Base-by-base conservation (phyloP, 2,113 vertebrate genomes). In the Strix aluco region DNA sequence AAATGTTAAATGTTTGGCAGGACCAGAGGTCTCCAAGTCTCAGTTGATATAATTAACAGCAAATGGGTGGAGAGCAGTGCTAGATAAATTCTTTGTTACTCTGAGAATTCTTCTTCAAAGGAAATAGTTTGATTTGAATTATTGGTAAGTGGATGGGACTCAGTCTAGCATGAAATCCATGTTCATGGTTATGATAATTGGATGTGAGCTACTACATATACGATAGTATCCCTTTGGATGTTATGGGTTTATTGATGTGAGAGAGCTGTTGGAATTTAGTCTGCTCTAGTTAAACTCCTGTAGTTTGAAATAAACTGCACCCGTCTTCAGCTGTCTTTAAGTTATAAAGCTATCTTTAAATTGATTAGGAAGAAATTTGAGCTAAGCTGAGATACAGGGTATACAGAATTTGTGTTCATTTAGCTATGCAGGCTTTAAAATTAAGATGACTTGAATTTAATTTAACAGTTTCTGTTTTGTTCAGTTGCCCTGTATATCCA, bases 201-300 rank as follows among this genome's bases (percentile, higher is more conserved):
- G 54, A 58, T 66, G 59, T 36, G 72, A 94, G 59, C 47, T 86
- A 15, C 88, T 92, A 46, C 30, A 36, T 3, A 30, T 54, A 6
- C 5, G 5, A 55, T 6, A 14, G 26, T 16, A 72, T 78, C 88
- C 72, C 58, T 58, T 83, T 29, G 67, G 72, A 82, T 90, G 95
- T 82, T 55, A 72, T 79, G 58, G 57, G n/a, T 79, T 94, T 87
- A 73, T 85, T 87, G 81, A 91, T 85, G 84, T 75, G 49, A 82
- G 49, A 49, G 87, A 65, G 61, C 57, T 87, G 72, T 30, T 26
- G 62, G 81, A 82, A 58, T 93, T 91, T 57, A 55, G 47, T 38
- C 55, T 84, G 65, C 42, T 79, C 20, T 30, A 38, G 73, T 87
- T 89, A 72, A 85, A 81, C 36, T 88, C 71, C 27, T 27, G 26